These are phyloP conservation scores for Eretmochelys imbricata DNA, from an alignment of 2,113 vertebrate genomes.

Conservation along the genomic window DNA sequence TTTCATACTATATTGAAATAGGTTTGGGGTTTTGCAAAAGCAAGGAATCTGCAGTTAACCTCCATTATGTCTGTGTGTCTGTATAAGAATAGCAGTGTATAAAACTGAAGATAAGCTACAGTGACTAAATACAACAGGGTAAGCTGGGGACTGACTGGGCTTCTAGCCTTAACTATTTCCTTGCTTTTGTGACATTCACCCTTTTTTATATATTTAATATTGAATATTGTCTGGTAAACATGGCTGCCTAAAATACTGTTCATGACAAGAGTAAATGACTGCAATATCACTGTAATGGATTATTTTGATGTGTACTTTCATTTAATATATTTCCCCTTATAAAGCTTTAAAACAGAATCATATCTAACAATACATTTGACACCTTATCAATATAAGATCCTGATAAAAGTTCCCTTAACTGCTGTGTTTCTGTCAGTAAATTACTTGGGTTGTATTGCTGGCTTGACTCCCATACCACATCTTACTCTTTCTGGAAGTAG, in stretches of 20 bases:
- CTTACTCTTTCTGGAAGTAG: not conserved
- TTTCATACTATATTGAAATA: slow-evolving; percentile 33
- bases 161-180: slow-evolving; percentile 47
- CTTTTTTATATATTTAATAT: slow-evolving; percentile 65
- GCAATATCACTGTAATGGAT: slow-evolving; percentile 62
- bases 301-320: slow-evolving; percentile 36
- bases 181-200: slow-evolving; percentile 50
- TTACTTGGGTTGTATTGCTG: not conserved
- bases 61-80: not conserved
- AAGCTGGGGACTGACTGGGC: slow-evolving; percentile 12
- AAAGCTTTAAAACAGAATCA: not conserved
- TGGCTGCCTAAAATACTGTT: slow-evolving; percentile 75
- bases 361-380: not conserved
- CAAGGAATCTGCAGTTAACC: slow-evolving; percentile 15
- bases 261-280: slow-evolving; percentile 74
- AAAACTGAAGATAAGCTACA: not conserved
- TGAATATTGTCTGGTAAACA: slow-evolving; percentile 63
- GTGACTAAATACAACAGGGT: slow-evolving; percentile 9
- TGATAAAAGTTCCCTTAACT: slow-evolving; percentile 13
- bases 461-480: not conserved
- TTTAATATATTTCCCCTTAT: not conserved
- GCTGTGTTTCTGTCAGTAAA: slow-evolving; percentile 15
- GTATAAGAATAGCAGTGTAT: slow-evolving; percentile 1
- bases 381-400: not conserved
- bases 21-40: slow-evolving; percentile 29